phyloP scores from a whole-genome alignment of 2,797 vertebrate species.

The Nyctibius grandis region DNA sequence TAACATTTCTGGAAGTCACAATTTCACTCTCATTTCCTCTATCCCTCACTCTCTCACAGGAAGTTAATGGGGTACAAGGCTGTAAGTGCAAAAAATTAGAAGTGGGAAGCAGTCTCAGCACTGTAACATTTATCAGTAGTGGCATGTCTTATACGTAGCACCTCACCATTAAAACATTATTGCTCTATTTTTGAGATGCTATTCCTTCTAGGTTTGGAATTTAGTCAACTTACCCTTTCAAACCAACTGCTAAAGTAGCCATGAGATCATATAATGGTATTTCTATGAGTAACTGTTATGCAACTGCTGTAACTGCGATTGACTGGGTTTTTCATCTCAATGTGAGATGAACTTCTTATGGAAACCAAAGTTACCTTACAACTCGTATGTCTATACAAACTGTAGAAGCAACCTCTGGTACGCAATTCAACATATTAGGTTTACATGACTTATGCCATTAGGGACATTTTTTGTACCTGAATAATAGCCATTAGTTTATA shows the following conservation, averaged over 20 bases:
- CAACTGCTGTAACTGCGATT: neutral
- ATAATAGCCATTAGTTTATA: neutral
- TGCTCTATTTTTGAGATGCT: neutral
- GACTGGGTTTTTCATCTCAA: neutral
- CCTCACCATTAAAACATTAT: neutral
- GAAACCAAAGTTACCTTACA: neutral
- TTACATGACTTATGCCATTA: neutral
- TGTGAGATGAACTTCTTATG: neutral
- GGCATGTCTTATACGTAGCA: neutral
- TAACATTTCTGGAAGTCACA: neutral
- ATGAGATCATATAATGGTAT: neutral
- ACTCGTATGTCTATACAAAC: neutral
- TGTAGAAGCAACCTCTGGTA: neutral
- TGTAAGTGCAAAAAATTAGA: neutral
- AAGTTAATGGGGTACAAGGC: neutral
- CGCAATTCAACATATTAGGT: neutral
- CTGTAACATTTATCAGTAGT: neutral
- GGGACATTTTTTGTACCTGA: neutral
- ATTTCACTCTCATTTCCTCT: neutral
- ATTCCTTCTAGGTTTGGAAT: neutral
- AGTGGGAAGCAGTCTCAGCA: neutral
- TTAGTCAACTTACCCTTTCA: neutral
- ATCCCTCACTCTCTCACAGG: neutral
- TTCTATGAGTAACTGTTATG: neutral
- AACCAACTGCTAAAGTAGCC: neutral